Percentiles rank a stretch among this genome's conserved stretches.
These are phyloP conservation scores for Indicator maculatus DNA, from an alignment of 2,113 vertebrate genomes.

Conservation along the genomic window DNA sequence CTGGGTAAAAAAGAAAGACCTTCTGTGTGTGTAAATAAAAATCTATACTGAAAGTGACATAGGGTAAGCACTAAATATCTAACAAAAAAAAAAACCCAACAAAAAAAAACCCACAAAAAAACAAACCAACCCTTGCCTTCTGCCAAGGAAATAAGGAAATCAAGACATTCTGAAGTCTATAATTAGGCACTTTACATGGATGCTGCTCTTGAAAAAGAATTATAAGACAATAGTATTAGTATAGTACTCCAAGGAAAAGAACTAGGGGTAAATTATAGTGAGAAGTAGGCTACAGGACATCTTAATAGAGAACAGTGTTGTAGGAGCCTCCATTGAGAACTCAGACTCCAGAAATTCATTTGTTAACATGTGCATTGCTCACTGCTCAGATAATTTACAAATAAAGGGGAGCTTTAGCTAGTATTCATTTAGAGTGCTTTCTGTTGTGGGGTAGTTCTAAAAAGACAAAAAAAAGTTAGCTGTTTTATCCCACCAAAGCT, in stretches of 20 bases:
- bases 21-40: neutral
- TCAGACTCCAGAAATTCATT: neutral
- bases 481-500: neutral
- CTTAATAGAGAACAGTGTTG: neutral
- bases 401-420: neutral
- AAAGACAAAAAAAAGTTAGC: neutral
- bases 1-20: neutral
- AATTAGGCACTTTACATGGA: neutral
- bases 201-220: neutral
- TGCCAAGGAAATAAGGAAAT: slow-evolving; percentile 19
- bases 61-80: neutral
- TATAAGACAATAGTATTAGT: neutral
- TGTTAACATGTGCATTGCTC: neutral
- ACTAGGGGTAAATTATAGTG: neutral
- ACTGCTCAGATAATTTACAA: neutral
- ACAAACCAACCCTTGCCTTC: neutral
- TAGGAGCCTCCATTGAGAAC: neutral
- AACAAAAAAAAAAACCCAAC: neutral
- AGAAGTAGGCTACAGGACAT: neutral
- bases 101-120: no score
- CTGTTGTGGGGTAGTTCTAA: neutral
- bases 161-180: neutral
- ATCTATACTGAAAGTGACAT: slow-evolving; percentile 9
- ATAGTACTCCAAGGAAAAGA: neutral
- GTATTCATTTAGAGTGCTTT: neutral